Evolutionary conservation across 2,797 vertebrate species (phyloP), one percentile per base, ranked within the genome.

Genomic region (Helicolenus hilgendorfi): DNA sequence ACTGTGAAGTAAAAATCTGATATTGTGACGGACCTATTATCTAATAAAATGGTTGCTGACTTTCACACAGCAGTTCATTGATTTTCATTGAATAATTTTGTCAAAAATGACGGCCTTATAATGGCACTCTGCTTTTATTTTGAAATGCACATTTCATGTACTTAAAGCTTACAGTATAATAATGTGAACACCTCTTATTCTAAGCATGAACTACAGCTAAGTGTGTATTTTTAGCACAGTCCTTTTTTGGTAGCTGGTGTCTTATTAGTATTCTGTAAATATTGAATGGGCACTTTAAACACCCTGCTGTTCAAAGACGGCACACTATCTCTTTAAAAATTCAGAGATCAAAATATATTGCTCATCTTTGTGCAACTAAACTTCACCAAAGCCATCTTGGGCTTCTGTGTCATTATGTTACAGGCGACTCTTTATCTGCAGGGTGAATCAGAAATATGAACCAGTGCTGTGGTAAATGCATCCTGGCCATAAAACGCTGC

Each of bases 381-480:
- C 62, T 82, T 76, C 24, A 69, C 10, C 24, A 6, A 67, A 84
- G 59, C 11, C 45, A 55, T 35, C 15, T 58, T 20, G 20, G 29
- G n/a, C 60, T 18, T 80, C 31, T 86, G 36, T 72, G 60, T 77
- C n/a, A 3, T 70, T 49, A 8, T 22, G 20, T 87, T 79, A 22
- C 58, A 83, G 60, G 2, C n/a, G 0, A n/a, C 63, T 58, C 22
- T 87, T 89, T 83, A 84, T 93, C 84, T 80, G 70, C 53, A 60
- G 63, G 58, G 9, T 76, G 38, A 86, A 87, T 93, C 88, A 80
- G 77, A 94, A 87, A 92, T 59, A 88, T 88, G 83, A 95, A 82
- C 70, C 70, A 63, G 36, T 4, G 7, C 63, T 31, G 59, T 73
- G 27, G 75, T 89, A 77, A 89, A 79, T 81, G 64, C 72, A 83